These are phyloP conservation scores for Pterobdella sp. DNA, from an alignment of 2,888 invertebrate genomes.

Conservation along the genomic window DNA sequence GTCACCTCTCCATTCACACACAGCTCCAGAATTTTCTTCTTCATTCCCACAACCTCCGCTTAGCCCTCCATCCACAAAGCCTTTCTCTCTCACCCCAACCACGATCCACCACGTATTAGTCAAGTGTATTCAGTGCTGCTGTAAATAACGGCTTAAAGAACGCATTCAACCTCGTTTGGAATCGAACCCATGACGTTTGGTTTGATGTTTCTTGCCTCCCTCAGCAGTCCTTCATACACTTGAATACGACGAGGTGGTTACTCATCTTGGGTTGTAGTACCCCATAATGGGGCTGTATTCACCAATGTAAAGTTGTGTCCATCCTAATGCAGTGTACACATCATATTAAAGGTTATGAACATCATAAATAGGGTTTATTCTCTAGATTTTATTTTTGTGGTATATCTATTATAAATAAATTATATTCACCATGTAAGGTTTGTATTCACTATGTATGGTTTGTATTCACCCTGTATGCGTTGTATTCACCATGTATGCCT, in stretches of 20 bases:
- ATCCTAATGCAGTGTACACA: neutral
- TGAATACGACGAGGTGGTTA: constrained; percentile 13
- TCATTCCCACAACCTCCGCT: neutral
- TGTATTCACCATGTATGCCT: too few relatives aligned
- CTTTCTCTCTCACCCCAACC: neutral
- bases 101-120: constrained; percentile 11
- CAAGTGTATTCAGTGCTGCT: constrained; percentile 29
- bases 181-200: neutral
- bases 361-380: too few relatives aligned
- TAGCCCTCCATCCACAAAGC: neutral
- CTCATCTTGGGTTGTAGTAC: neutral
- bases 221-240: constrained; percentile 21
- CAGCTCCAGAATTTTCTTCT: neutral
- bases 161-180: neutral
- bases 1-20: neutral
- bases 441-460: too few relatives aligned
- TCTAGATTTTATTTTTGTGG: too few relatives aligned
- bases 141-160: neutral
- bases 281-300: neutral
- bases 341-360: too few relatives aligned
- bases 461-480: too few relatives aligned
- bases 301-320: neutral
- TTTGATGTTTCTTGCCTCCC: neutral
- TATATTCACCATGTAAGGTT: too few relatives aligned
- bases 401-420: too few relatives aligned